Percentiles rank a stretch among this genome's conserved stretches.
Conservation (phyloP, 2,113 vertebrate species). For the Rhipidura dahli region DNA sequence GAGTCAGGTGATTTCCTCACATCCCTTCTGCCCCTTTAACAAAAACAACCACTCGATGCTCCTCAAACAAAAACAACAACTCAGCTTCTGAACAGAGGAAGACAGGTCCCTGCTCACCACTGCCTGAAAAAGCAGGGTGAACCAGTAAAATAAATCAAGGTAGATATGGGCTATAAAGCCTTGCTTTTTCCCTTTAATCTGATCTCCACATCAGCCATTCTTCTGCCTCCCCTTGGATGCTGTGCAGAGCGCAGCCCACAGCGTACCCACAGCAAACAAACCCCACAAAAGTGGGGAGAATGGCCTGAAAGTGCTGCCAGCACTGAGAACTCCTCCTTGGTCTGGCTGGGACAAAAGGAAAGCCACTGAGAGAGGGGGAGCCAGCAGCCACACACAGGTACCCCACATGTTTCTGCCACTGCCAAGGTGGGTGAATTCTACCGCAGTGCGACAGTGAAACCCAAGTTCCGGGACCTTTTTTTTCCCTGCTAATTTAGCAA, state of each 20-base stretch:
- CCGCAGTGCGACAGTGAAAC: accelerated
- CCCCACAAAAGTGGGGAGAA: background rate
- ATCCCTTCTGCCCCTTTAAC: background rate
- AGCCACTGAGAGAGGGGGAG: background rate
- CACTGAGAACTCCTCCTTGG: background rate
- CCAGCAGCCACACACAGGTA: background rate
- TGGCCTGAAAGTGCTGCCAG: background rate
- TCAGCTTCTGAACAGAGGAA: background rate
- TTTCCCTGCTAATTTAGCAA: background rate
- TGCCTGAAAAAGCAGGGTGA: background rate
- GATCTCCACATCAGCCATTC: background rate
- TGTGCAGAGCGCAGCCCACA: background rate
- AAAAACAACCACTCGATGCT: background rate
- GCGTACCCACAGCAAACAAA: background rate
- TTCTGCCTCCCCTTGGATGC: background rate
- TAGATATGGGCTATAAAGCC: background rate
- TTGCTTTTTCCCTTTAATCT: background rate
- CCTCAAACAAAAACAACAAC: background rate
- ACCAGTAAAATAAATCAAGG: background rate
- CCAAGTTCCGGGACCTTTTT: background rate
- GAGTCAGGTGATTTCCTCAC: background rate
- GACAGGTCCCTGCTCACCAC: background rate
- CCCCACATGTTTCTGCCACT: background rate
- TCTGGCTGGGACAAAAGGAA: background rate
- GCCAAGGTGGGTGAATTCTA: background rate